Evolutionary conservation across 2,113 vertebrate species (phyloP), one percentile per base, ranked within the genome.

Genomic region (Gracilinanus agilis): DNA sequence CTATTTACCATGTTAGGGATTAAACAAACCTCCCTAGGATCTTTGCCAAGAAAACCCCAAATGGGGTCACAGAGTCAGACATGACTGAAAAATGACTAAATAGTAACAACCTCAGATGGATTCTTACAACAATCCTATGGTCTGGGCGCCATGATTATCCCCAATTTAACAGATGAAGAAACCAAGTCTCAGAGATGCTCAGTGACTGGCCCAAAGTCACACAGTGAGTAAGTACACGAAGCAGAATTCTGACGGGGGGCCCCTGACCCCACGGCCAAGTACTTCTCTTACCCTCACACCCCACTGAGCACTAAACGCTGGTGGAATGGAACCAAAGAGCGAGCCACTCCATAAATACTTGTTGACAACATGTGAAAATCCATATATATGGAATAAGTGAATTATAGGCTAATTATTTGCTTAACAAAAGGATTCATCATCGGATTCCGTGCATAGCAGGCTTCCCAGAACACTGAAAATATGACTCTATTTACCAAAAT

Each of bases 381-480:
- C 93, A 96, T 49, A 44, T 34, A 94, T 88, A 53, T 83, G 75
- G 95, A 90, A 49, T 29, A 89, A 91, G 24, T 8, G 44, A 40
- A 83, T 83, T 83, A 83, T 83, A 40, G 67, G 67, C 7, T 61
- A 4, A 55, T 89, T 94, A 55, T 56, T 90, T 93, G 95, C 91
- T 93, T 53, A 90, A 92, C 89, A 92, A 91, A 93, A 91, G 49
- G 61, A 44, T 54, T 95, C 93, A 90, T 88, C 54, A 40, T 83
- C 2, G n/a, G n/a, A 83, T 83, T 83, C 67, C 19, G 3, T 8
- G 21, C 67, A 83, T 24, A n/a, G 61, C 24, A 93, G 58, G 44
- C 40, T 49, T 92, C 44, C 34, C n/a, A 53, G 55, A 0, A 44
- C 34, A 83, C 53, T 54, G 55, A 75, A 55, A 24, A 54, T 91